Evolutionary conservation across 2,797 vertebrate genomes (phyloP).

Genomic region (Gastrophryne carolinensis): DNA sequence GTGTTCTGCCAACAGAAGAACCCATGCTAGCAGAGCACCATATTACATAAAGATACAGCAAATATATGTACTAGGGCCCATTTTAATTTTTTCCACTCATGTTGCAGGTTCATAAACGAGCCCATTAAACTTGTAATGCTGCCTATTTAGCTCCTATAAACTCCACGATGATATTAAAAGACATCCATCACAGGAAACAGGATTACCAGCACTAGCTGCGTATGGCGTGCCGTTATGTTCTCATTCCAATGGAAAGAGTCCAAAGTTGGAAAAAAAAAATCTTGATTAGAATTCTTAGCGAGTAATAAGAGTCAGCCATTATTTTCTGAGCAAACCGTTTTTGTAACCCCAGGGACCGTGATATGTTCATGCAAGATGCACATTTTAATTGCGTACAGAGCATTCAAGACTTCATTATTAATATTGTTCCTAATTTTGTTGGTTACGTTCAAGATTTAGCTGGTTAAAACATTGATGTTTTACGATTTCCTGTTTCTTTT

Average conservation of each 20-base stretch:
- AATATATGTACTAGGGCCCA: conserved; percentile 14
- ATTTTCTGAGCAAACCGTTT: too few relatives aligned
- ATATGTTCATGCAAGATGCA: too few relatives aligned
- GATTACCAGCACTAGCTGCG: background rate
- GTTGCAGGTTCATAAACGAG: conserved; percentile 13
- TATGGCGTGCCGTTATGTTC: background rate
- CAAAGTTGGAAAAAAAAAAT: conserved; percentile 9
- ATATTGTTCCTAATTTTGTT: too few relatives aligned
- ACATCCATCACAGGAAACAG: conserved; percentile 8
- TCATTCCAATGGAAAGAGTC: conserved; percentile 15
- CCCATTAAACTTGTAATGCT: conserved; percentile 15
- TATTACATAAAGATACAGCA: conserved; percentile 12
- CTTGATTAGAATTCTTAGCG: background rate
- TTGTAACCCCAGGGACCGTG: too few relatives aligned
- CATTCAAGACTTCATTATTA: too few relatives aligned
- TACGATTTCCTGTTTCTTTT: background rate
- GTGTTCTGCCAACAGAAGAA: background rate
- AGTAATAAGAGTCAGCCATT: too few relatives aligned
- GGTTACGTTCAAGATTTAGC: too few relatives aligned
- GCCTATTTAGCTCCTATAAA: conserved; percentile 11
- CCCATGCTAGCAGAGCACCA: background rate
- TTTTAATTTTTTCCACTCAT: conserved; percentile 20
- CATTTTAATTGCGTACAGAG: too few relatives aligned
- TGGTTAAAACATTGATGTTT: too few relatives aligned
- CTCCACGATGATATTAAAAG: background rate